These are phyloP conservation scores for Cephalopachus bancanus DNA, from an alignment of 2,797 vertebrate species.

Conservation along the genomic window DNA sequence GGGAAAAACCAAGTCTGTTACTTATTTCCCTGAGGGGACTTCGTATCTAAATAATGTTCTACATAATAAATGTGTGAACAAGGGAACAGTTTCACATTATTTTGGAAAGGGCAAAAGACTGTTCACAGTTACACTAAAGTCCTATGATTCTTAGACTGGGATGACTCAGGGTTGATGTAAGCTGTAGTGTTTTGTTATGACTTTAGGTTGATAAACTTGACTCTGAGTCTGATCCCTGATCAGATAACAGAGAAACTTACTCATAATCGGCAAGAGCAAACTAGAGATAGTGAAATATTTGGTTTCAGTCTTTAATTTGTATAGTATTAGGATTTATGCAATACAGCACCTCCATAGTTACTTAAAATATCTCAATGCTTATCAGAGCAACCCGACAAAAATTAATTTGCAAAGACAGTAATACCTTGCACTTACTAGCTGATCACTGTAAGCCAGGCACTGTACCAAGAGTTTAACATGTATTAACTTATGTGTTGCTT, in stretches of 20 bases:
- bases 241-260: constrained; percentile 35
- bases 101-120: constrained; percentile 47
- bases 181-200: constrained; percentile 6
- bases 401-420: constrained; percentile 51
- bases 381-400: constrained; percentile 46
- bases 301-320: constrained; percentile 50
- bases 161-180: background rate
- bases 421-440: background rate
- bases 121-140: background rate
- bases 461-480: background rate
- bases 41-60: background rate
- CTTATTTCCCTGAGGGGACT: background rate
- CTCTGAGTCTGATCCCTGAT: constrained; percentile 48
- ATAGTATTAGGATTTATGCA: constrained; percentile 27
- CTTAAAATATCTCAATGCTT: constrained; percentile 59
- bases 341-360: background rate
- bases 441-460: background rate
- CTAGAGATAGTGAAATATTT: constrained; percentile 28
- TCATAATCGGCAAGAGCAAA: constrained; percentile 45
- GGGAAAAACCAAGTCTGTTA: background rate
- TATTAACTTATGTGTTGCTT: constrained; percentile 37
- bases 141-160: background rate
- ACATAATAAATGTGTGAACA: background rate
- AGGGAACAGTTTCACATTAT: background rate
- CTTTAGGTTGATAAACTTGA: constrained; percentile 57